phyloP scores from a whole-genome alignment of 1,140 invertebrate species.

The Fopius arisanus region DNA sequence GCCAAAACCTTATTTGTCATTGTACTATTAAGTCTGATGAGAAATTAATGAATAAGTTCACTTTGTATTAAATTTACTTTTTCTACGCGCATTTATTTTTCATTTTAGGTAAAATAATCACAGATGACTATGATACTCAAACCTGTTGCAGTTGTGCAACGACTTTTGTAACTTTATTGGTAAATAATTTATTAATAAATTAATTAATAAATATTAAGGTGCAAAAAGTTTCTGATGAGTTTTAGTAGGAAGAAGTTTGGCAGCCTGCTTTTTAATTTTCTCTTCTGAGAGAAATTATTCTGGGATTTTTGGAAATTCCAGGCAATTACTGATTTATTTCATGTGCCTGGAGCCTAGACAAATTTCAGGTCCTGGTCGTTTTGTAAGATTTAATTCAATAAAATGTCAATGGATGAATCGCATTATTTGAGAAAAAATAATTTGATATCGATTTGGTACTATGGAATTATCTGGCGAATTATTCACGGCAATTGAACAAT shows the following conservation, averaged over 20 bases:
- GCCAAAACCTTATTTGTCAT: constrained; percentile 13
- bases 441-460: no score
- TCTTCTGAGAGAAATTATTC: no score
- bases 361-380: no score
- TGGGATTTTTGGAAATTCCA: no score
- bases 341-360: no score
- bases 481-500: no score
- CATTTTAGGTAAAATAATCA: background rate
- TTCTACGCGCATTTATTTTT: constrained; percentile 7
- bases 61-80: background rate
- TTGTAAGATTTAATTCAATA: no score
- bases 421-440: no score
- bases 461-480: no score
- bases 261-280: no score
- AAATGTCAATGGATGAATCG: no score
- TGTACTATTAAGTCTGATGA: constrained; percentile 10
- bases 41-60: background rate
- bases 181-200: constrained; percentile 10
- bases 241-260: background rate
- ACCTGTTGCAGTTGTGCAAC: background rate
- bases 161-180: background rate
- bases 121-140: background rate
- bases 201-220: background rate
- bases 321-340: no score
- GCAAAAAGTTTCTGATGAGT: background rate